A percentile compares a stretch with the other conserved stretches of the same genome.
Conservation (phyloP, 1,140 invertebrate genomes). For the Achatina immaculata region DNA sequence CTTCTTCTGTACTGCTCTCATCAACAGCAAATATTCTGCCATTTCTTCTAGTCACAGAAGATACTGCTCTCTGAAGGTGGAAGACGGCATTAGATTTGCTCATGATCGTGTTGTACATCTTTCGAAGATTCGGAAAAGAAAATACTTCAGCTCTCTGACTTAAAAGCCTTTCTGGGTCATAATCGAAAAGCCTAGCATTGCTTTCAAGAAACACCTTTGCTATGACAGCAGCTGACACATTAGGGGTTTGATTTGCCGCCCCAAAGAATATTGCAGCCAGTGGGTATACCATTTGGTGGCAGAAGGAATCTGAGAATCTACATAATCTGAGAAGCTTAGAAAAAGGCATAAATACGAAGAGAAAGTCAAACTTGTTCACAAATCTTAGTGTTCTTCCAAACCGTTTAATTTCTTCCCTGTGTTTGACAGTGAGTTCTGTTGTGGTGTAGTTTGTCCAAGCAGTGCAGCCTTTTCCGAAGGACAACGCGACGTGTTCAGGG, state of each 20-base stretch:
- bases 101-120: slow-evolving; percentile 61
- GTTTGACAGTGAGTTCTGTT: slow-evolving; percentile 50
- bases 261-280: slow-evolving; percentile 65
- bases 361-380: slow-evolving; percentile 56
- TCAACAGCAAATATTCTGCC: slow-evolving; percentile 50
- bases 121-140: slow-evolving; percentile 58
- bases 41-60: slow-evolving; percentile 41
- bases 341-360: slow-evolving; percentile 63
- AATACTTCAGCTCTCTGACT: slow-evolving; percentile 64
- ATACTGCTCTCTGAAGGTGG: slow-evolving; percentile 44
- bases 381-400: slow-evolving; percentile 55
- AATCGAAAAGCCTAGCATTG: slow-evolving; percentile 61
- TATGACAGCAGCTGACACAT: slow-evolving; percentile 61
- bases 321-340: slow-evolving; percentile 53
- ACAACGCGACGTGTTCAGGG: slow-evolving; percentile 61
- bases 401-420: slow-evolving; percentile 53
- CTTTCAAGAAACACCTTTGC: slow-evolving; percentile 64
- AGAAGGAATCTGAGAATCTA: slow-evolving; percentile 60
- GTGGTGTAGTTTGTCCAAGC: slow-evolving; percentile 63
- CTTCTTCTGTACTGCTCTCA: slow-evolving; percentile 41
- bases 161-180: slow-evolving; percentile 53
- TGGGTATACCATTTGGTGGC: slow-evolving; percentile 62
- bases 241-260: slow-evolving; percentile 62
- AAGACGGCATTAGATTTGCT: slow-evolving; percentile 46
- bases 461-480: slow-evolving; percentile 60